phyloP scores from a whole-genome alignment of 2,113 vertebrate species.

The Lynx canadensis region DNA sequence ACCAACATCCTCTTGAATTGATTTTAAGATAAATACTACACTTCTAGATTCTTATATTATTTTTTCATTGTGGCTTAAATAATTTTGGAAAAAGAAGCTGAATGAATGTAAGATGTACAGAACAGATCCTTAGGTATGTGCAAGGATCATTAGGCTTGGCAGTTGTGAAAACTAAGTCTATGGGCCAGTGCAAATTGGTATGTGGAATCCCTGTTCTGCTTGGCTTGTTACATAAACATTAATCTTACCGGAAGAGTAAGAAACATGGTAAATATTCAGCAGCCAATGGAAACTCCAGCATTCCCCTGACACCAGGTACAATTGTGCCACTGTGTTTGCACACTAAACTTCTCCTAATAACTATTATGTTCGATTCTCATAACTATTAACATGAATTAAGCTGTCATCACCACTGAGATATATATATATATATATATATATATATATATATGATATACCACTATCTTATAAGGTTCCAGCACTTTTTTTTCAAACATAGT shows the following conservation, averaged over 20 bases:
- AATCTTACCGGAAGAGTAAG: background rate
- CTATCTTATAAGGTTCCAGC: background rate
- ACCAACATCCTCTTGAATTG: background rate
- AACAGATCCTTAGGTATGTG: background rate
- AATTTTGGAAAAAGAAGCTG: background rate
- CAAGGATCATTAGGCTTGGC: background rate
- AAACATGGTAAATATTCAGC: slow-evolving; percentile 29
- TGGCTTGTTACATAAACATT: background rate
- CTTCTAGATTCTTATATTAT: background rate
- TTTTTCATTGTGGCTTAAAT: background rate
- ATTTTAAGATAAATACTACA: background rate
- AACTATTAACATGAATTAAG: background rate
- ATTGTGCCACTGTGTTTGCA: background rate
- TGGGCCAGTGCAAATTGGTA: background rate
- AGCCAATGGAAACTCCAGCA: background rate
- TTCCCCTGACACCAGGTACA: background rate
- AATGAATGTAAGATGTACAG: background rate
- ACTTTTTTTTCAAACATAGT: background rate
- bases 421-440: too few relatives aligned
- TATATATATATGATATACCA: background rate
- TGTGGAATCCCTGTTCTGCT: background rate
- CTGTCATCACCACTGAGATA: background rate
- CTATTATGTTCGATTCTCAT: background rate
- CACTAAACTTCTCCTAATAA: background rate
- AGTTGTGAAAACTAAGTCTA: background rate